phyloP scores from a whole-genome alignment of 2,888 invertebrate species.

The Drosophila pseudotalamancana region DNA sequence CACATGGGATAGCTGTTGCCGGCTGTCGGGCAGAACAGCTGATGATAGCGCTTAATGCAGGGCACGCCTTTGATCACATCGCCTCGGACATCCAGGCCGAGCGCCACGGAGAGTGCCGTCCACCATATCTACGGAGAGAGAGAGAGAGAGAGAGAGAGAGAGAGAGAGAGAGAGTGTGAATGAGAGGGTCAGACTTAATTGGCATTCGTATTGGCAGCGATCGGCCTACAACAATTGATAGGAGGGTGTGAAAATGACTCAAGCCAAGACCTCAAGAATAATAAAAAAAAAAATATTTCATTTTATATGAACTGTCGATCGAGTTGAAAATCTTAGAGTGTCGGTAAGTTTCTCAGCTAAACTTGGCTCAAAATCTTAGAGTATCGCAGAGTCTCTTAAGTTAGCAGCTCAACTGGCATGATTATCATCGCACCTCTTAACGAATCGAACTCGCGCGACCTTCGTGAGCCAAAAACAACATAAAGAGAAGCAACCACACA shows the following conservation, averaged over 20 bases:
- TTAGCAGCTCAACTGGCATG: constrained; percentile 20
- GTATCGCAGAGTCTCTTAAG: constrained; percentile 42
- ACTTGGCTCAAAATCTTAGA: neutral
- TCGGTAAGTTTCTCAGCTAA: constrained; percentile 44
- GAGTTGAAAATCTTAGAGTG: constrained; percentile 2
- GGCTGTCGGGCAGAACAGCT: constrained; percentile 95
- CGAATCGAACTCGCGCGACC: constrained; percentile 77
- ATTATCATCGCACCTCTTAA: constrained; percentile 73
- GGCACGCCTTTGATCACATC: constrained; percentile 95
- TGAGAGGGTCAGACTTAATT: constrained; percentile 28
- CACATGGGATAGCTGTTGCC: constrained; percentile 96
- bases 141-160: neutral
- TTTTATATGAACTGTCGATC: constrained; percentile 26
- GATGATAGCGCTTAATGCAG: constrained; percentile 94
- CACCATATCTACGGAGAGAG: constrained; percentile 89
- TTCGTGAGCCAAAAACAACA: constrained; percentile 70
- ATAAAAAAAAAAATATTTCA: constrained; percentile 37
- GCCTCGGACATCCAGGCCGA: constrained; percentile 94
- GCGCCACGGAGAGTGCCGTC: constrained; percentile 94
- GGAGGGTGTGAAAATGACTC: constrained; percentile 74
- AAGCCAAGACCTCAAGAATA: constrained; percentile 55
- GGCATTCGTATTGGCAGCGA: constrained; percentile 45
- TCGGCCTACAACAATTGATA: constrained; percentile 63
- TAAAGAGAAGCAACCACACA: constrained; percentile 49
- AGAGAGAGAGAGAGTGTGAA: neutral